These are phyloP conservation scores for Nasonovia ribisnigri DNA, from an alignment of 2,888 invertebrate genomes.

Conservation along the genomic window DNA sequence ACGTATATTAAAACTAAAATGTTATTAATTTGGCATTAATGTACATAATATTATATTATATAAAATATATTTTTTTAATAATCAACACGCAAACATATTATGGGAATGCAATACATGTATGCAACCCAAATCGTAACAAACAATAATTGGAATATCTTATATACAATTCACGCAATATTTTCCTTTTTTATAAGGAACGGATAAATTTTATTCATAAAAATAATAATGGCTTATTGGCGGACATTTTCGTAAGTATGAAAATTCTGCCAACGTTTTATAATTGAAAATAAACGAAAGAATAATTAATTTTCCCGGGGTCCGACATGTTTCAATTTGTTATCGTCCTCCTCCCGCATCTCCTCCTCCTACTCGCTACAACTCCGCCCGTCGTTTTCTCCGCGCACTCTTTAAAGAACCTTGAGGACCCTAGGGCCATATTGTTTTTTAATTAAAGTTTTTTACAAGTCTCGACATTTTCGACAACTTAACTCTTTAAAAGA, in stretches of 20 bases:
- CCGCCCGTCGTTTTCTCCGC: not conserved
- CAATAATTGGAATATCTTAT: not conserved
- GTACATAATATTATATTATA: not conserved
- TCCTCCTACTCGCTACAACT: not conserved
- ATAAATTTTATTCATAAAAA: constrained; percentile 57
- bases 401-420: constrained; percentile 59
- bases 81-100: not conserved
- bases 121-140: not conserved
- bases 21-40: not conserved
- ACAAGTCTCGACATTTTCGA: constrained; percentile 62
- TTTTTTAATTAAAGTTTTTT: constrained; percentile 65
- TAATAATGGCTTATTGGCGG: constrained; percentile 63
- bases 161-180: not conserved
- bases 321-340: constrained; percentile 65
- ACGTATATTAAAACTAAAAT: not conserved
- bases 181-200: constrained; percentile 4
- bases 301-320: constrained; percentile 64
- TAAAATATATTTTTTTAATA: not conserved
- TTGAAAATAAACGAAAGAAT: constrained; percentile 65
- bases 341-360: constrained; percentile 29
- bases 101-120: not conserved
- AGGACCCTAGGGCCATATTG: constrained; percentile 64
- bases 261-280: constrained; percentile 63
- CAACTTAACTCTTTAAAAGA: constrained; percentile 60
- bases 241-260: constrained; percentile 62